Percentiles rank a stretch among this genome's conserved stretches.
phyloP scores from a whole-genome alignment of 1,140 invertebrate species.

The Aphelinus certus region DNA sequence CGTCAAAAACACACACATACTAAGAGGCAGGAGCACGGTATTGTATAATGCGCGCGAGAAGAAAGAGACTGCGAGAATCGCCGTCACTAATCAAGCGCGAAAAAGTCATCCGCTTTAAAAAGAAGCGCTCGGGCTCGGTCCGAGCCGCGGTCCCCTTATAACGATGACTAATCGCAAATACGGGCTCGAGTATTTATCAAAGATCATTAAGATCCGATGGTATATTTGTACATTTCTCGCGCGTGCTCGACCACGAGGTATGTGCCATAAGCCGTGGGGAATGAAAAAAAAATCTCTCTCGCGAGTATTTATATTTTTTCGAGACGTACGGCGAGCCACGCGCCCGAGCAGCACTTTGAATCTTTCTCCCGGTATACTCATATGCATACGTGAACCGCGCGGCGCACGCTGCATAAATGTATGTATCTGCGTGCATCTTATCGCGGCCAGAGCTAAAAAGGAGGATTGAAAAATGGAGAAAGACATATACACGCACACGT shows the following conservation, averaged over 20 bases:
- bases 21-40: too few relatives aligned
- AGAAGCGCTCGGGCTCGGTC: neutral
- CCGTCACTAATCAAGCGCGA: slow-evolving; percentile 19
- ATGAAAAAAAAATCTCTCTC: neutral
- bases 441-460: too few relatives aligned
- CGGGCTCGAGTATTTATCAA: slow-evolving; percentile 29
- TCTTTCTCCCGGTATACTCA: too few relatives aligned
- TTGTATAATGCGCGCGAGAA: neutral
- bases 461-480: neutral
- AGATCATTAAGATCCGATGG: slow-evolving; percentile 30
- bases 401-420: too few relatives aligned
- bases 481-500: neutral
- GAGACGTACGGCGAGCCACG: too few relatives aligned
- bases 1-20: too few relatives aligned
- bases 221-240: slow-evolving; percentile 26
- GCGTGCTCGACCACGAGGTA: neutral
- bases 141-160: slow-evolving; percentile 17
- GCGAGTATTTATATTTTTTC: too few relatives aligned
- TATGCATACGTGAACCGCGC: too few relatives aligned
- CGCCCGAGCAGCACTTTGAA: too few relatives aligned
- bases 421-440: too few relatives aligned
- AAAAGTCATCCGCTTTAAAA: slow-evolving; percentile 37
- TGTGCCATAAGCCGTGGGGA: neutral
- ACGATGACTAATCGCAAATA: slow-evolving; percentile 39
- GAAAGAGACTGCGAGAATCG: slow-evolving; percentile 14